Conservation (phyloP, 1,140 invertebrate species). For the Philotrypesis tridentata region DNA sequence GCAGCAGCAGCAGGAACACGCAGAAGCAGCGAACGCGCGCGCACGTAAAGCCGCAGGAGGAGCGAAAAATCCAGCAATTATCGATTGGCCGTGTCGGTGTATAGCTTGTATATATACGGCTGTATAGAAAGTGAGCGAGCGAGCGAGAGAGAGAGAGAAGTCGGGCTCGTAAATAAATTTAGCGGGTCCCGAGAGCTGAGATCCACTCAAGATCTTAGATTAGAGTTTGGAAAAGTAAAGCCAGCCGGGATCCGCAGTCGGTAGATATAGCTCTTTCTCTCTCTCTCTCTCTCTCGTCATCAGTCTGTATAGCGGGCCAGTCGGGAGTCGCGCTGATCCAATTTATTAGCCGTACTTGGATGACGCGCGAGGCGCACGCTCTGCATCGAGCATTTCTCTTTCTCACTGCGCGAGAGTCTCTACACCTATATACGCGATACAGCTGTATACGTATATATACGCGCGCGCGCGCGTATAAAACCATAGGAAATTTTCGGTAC, state of each 20-base stretch:
- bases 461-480: not conserved
- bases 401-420: not conserved
- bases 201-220: constrained; percentile 73
- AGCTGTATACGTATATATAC: not conserved
- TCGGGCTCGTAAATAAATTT: constrained; percentile 67
- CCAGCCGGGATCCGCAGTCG: constrained; percentile 62
- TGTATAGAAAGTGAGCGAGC: not conserved
- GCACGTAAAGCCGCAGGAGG: not conserved
- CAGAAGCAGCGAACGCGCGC: not conserved
- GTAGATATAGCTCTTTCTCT: not conserved
- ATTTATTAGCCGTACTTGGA: constrained; percentile 65
- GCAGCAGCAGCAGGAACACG: too few species aligned
- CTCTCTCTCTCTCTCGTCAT: not conserved
- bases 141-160: not conserved
- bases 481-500: not conserved
- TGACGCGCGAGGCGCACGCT: constrained; percentile 25
- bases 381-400: not conserved
- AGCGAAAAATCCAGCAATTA: constrained; percentile 37
- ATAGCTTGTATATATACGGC: too few species aligned
- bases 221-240: constrained; percentile 70
- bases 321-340: constrained; percentile 70
- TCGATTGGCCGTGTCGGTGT: constrained; percentile 28
- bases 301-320: constrained; percentile 9
- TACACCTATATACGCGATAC: not conserved
- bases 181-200: constrained; percentile 57